Evolutionary conservation across 2,888 invertebrate genomes (phyloP), one percentile per base, ranked within the genome.

Genomic region (Latrodectus hesperus): DNA sequence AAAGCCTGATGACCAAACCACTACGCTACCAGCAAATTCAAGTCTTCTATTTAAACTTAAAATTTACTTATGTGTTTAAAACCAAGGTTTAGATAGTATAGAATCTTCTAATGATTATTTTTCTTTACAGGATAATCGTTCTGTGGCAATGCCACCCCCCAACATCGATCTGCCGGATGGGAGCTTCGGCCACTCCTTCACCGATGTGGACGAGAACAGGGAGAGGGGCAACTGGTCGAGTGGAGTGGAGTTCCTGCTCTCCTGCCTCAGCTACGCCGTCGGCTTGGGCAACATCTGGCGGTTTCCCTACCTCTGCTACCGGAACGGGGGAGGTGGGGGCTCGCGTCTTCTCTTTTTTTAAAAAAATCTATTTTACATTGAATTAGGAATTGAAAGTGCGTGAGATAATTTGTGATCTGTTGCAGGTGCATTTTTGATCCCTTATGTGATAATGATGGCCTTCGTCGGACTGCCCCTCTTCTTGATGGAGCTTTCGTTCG

Each of bases 271-370:
- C 64, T 93, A 94, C 91, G 94, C 94, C 12, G 94, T 94, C 71
- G 94, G 94, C 1, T 91, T 94, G n/a, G 94, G 95, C 70, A 95
- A 95, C 90, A 92, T 95, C 14, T 95, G 95, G 95, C 92, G 94
- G 86, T 95, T 95, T 92, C 95, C 95, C 6, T 94, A 95, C 89
- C 92, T 94, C 11, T 93, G 93, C 90, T 94, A 93, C 91, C 90
- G 91, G 67, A 92, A 92, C 88, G 92, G 92, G 11, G 92, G 92
- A 90, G 91, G 92, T 92, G 83, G 82, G 78, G 12, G 55, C 16
- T 55, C 55, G 14, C 55, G 55, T 14, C 55, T 55, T 11, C 8
- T 5, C 60, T 60, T 12, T 16, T 6, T 11, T 60, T 12, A 10
- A 60, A 60, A 60, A n/a, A 60, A 11, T 60, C 14, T 16, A 60